Conservation (phyloP, 2,113 vertebrate genomes). For the Gorsachius goisagi region DNA sequence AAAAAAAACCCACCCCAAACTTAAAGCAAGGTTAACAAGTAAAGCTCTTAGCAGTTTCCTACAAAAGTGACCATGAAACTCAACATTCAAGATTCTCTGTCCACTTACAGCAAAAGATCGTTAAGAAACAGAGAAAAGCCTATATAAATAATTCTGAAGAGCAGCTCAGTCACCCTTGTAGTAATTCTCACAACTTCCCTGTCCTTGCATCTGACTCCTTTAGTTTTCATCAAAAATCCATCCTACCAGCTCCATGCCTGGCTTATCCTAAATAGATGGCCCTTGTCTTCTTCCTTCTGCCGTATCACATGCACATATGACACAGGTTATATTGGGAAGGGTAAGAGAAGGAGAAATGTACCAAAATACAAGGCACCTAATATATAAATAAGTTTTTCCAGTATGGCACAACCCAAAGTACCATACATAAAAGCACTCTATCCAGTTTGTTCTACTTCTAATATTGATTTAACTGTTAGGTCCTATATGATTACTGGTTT, state of each 20-base stretch:
- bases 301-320: background rate
- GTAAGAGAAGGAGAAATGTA: background rate
- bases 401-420: background rate
- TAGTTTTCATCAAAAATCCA: conserved; percentile 34
- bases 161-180: background rate
- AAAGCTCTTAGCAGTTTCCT: background rate
- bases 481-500: background rate
- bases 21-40: background rate
- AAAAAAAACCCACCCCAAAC: too few species aligned
- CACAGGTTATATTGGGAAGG: background rate
- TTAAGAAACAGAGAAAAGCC: background rate
- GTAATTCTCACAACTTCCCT: background rate
- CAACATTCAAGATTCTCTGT: background rate
- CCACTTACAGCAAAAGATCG: background rate
- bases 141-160: background rate
- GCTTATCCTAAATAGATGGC: background rate
- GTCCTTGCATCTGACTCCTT: background rate
- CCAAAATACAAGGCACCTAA: background rate
- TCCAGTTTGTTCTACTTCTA: background rate
- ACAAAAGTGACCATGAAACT: background rate
- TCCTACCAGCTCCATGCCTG: background rate
- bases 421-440: background rate
- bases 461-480: background rate
- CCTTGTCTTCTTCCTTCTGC: background rate
- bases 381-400: background rate